A percentile compares a stretch with the other conserved stretches of the same genome.
phyloP scores from a whole-genome alignment of 2,888 invertebrate genomes.

The Opisthograptis luteolata region DNA sequence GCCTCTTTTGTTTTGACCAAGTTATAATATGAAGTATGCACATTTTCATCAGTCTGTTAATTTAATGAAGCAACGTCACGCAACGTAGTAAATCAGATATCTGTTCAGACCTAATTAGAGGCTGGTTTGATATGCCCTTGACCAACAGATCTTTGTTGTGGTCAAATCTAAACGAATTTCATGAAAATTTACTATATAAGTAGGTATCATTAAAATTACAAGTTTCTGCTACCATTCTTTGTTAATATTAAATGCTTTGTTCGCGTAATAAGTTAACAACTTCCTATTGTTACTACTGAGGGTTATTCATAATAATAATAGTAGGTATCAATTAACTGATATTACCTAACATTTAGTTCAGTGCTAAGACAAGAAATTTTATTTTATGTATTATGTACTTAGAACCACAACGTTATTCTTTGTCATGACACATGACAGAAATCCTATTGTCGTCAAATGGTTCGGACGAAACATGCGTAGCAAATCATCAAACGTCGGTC shows the following conservation, averaged over 20 bases:
- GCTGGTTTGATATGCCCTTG: conserved; percentile 59
- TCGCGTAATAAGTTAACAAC: conserved; percentile 6
- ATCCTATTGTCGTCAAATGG: neutral
- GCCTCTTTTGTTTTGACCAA: conserved; percentile 28
- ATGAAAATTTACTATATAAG: conserved; percentile 10
- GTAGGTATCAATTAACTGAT: no score
- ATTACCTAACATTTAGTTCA: no score
- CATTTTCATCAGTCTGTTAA: conserved; percentile 34
- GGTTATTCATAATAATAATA: no score
- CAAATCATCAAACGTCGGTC: neutral
- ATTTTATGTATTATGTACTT: no score
- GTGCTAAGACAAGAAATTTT: no score
- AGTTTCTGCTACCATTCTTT: neutral
- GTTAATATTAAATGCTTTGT: no score
- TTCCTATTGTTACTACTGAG: conserved; percentile 22
- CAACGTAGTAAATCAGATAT: conserved; percentile 55
- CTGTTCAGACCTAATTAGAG: conserved; percentile 61
- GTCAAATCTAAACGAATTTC: conserved; percentile 47
- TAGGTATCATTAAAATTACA: neutral
- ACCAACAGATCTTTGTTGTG: conserved; percentile 66
- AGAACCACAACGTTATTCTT: no score
- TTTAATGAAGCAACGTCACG: conserved; percentile 58
- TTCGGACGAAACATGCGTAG: neutral
- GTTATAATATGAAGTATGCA: conserved; percentile 21
- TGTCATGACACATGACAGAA: no score